Percentiles rank a stretch among this genome's conserved stretches.
Evolutionary conservation across 2,888 invertebrate genomes (phyloP).

Genomic region (Neuroscelio doddi): DNA sequence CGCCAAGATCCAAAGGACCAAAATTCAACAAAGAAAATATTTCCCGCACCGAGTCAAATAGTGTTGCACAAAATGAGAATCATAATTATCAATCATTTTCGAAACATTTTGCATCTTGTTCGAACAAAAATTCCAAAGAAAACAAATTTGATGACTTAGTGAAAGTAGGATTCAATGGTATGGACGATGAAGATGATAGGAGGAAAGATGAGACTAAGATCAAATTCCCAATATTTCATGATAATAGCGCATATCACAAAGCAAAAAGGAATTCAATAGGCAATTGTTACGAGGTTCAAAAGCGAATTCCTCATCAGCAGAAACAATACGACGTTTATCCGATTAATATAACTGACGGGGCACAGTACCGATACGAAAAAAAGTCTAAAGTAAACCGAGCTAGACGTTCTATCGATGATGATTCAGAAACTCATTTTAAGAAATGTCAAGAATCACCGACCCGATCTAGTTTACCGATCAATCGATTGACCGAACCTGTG

Average conservation of each 20-base stretch:
- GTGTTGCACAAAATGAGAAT: slow-evolving; percentile 26
- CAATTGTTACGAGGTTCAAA: slow-evolving; percentile 32
- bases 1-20: slow-evolving; percentile 30
- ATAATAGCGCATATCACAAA: slow-evolving; percentile 27
- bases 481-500: slow-evolving; percentile 6
- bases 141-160: slow-evolving; percentile 29
- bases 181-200: slow-evolving; percentile 18
- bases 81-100: slow-evolving; percentile 60
- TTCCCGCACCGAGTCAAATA: slow-evolving; percentile 4
- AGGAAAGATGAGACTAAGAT: slow-evolving; percentile 26
- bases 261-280: slow-evolving; percentile 36
- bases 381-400: slow-evolving; percentile 26
- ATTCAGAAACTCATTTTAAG: slow-evolving; percentile 7
- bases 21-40: slow-evolving; percentile 40
- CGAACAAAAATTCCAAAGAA: slow-evolving; percentile 38
- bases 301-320: slow-evolving; percentile 19
- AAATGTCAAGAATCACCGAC: slow-evolving; percentile 26
- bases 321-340: slow-evolving; percentile 40
- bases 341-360: slow-evolving; percentile 14
- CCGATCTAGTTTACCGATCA: slow-evolving; percentile 2
- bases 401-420: slow-evolving; percentile 19
- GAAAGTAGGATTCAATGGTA: slow-evolving; percentile 22
- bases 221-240: slow-evolving; percentile 13
- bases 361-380: slow-evolving; percentile 19
- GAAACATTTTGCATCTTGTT: slow-evolving; percentile 54